A percentile compares a stretch with the other conserved stretches of the same genome.
phyloP scores from a whole-genome alignment of 2,888 invertebrate species.

The Xiphydria camelus region DNA sequence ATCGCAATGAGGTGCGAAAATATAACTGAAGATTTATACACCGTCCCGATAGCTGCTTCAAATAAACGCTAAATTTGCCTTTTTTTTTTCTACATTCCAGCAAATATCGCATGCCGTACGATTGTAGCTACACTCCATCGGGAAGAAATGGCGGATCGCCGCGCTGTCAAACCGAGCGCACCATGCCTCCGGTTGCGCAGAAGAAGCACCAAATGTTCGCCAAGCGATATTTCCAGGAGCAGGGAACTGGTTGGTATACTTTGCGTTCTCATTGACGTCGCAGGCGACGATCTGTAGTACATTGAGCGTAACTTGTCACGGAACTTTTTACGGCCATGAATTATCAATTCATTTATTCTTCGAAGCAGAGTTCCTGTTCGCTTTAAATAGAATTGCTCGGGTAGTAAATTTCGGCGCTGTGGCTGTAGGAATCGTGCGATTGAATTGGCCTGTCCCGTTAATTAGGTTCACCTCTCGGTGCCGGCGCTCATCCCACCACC shows the following conservation, averaged over 20 bases:
- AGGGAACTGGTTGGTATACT: constrained; percentile 41
- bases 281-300: too few species aligned
- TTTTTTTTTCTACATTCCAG: constrained; percentile 45
- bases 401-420: neutral
- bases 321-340: too few species aligned
- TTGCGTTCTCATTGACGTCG: too few species aligned
- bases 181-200: constrained; percentile 72
- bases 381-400: neutral
- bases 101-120: constrained; percentile 73
- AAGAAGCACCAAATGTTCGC: constrained; percentile 94
- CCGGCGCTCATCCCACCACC: constrained; percentile 37
- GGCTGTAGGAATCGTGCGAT: too few species aligned
- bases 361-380: neutral
- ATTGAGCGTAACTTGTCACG: too few species aligned
- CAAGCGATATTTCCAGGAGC: constrained; percentile 79
- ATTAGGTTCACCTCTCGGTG: constrained; percentile 48
- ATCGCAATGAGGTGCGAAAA: too few species aligned
- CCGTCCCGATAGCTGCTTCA: too few species aligned
- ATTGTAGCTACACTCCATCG: constrained; percentile 66
- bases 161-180: constrained; percentile 60
- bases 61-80: constrained; percentile 3
- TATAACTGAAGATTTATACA: too few species aligned
- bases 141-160: constrained; percentile 54
- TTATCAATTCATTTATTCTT: too few species aligned
- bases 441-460: too few species aligned